Evolutionary conservation across 1,140 invertebrate genomes (phyloP), one percentile per base, ranked within the genome.

Genomic region (Drosophila oshimai): DNA sequence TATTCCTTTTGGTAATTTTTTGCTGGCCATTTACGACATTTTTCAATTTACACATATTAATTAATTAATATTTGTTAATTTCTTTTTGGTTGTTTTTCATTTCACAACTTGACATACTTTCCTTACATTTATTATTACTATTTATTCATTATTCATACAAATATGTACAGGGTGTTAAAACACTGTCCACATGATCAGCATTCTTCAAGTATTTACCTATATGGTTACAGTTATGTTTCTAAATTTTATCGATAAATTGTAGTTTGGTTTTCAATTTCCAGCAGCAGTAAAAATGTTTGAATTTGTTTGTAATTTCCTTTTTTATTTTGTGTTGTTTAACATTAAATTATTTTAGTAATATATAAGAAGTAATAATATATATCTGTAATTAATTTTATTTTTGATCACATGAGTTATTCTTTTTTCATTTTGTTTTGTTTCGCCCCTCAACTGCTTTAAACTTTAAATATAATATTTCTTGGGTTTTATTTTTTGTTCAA

Each of bases 351-450:
- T 28, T 29, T 86, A 81, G 57, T 86, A 58, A 70, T 61, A 20
- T 44, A 44, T 72, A 67, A 47, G 49, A 57, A 57, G 60, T 80
- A 80, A 55, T 81, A 73, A 47, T 69, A 74, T 57, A 58, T 65
- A 74, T 55, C 37, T 64, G 33, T 74, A 74, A 75, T 75, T 87
- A 86, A 84, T 76, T 80, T 65, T 69, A 86, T 75, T 86, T 80
- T 87, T 73, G 81, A 86, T 86, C 80, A 86, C 80, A 86, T 80
- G 76, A 80, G 75, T 86, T 80, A 75, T 74, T 79, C 31, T 65
- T 50, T 60, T 60, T 24, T 51, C 24, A 41, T 73, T 68, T 70
- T 28, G 62, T 55, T 57, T 42, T 46, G 20, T 67, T 62, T 68
- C 70, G 41, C 53, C 75, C 28, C 36, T 34, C 20, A 22, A 6